Evolutionary conservation across 1,140 invertebrate genomes (phyloP), one percentile per base, ranked within the genome.

Genomic region (Dufourea novaeangliae): DNA sequence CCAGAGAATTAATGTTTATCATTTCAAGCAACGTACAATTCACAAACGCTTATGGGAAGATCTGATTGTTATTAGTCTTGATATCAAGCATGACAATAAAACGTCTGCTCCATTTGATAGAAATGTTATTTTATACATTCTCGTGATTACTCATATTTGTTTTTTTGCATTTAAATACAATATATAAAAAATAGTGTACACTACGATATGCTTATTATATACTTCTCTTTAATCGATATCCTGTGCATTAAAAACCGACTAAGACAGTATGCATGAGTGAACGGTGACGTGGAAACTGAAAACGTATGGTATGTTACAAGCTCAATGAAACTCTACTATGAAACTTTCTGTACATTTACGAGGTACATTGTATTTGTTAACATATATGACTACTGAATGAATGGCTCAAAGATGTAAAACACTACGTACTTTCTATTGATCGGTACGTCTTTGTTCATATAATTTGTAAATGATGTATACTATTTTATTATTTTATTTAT

Each of bases 311-410:
- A 56, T 67, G n/a, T 56, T 32, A 56, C 8, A 56, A 68, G 66
- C 32, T 76, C 52, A 67, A 34, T 66, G 32, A 41, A 32, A 67
- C 27, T 27, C 14, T 12, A 12, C 27, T 37, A 25, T 22, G 44
- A 59, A 32, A 61, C 64, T 75, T 75, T 74, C 27, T 67, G 52
- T 57, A 34, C 32, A 74, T 34, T 25, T 71, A 62, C 8, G 25
- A 46, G 12, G 17, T 46, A 27, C 32, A 66, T 66, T 71, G 27
- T 44, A 34, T 29, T 17, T 34, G 22, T 70, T 70, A 32, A 44
- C 27, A 29, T 29, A 59, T 52, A 27, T 39, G n/a, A 32, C 5
- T 72, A 37, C 29, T 29, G 1, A 64, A 56, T 56, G 2, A 39
- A 54, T 41, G 39, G 56, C 34, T 52, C 8, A 11, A 34, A 22